Percentiles rank a stretch among this genome's conserved stretches.
Evolutionary conservation across 2,888 invertebrate species (phyloP).

Genomic region (Tortricodes alternella): DNA sequence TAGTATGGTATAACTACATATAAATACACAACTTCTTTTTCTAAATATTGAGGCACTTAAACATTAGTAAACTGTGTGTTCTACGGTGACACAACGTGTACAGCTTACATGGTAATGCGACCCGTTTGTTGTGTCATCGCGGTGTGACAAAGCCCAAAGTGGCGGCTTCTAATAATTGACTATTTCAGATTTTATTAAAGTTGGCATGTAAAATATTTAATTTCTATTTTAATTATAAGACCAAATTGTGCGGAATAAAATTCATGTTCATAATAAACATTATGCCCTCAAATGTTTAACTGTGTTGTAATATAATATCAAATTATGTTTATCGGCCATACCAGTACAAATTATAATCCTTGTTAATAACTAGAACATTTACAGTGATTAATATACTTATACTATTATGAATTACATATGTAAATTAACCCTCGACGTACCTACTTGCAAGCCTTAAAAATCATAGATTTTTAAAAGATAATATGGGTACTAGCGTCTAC

Average conservation of each 20-base stretch:
- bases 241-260: conserved; percentile 48
- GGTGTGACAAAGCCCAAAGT: conserved; percentile 34
- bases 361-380: conserved; percentile 71
- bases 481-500: conserved; percentile 77
- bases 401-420: conserved; percentile 68
- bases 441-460: conserved; percentile 77
- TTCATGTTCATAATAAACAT: conserved; percentile 57
- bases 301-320: conserved; percentile 60
- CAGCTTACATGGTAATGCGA: neutral
- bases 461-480: conserved; percentile 75
- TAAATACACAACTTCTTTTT: conserved; percentile 45
- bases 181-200: conserved; percentile 65
- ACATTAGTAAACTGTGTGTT: conserved; percentile 38
- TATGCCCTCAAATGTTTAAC: conserved; percentile 63
- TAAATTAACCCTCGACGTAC: conserved; percentile 73
- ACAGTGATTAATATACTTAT: conserved; percentile 75
- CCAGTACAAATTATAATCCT: conserved; percentile 73
- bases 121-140: neutral
- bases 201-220: conserved; percentile 59
- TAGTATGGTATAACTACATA: conserved; percentile 37
- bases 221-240: conserved; percentile 53
- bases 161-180: conserved; percentile 46
- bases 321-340: conserved; percentile 70
- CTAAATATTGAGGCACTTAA: conserved; percentile 50
- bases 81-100: conserved; percentile 35